phyloP scores from a whole-genome alignment of 2,113 vertebrate genomes.

The Nettapus auritus region DNA sequence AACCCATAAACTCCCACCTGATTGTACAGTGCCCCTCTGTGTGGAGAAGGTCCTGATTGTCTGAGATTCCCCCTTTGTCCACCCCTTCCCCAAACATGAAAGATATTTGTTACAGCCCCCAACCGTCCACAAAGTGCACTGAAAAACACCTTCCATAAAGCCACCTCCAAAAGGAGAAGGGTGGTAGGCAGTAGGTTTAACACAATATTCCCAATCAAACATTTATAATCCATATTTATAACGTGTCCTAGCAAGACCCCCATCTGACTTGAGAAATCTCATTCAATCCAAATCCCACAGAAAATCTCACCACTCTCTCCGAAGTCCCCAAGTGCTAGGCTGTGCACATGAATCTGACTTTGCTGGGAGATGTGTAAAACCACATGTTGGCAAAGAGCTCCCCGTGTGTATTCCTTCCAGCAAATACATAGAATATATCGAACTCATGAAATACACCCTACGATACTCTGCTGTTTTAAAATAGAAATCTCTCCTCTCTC shows the following conservation, averaged over 20 bases:
- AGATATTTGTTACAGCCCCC: not conserved
- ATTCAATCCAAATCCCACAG: conserved; percentile 16
- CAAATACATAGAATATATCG: conserved; percentile 28
- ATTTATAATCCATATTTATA: conserved; percentile 6
- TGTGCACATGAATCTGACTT: not conserved
- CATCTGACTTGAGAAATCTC: not conserved
- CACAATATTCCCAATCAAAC: not conserved
- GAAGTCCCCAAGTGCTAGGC: not conserved
- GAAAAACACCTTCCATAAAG: not conserved
- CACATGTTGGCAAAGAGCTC: conserved; percentile 34
- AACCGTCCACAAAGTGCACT: not conserved
- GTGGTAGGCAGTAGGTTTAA: not conserved
- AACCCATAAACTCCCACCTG: not conserved
- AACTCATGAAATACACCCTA: not conserved
- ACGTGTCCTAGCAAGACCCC: not conserved
- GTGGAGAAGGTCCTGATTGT: not conserved
- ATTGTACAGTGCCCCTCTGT: not conserved
- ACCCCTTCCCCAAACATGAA: not conserved
- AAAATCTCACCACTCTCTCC: conserved; percentile 1
- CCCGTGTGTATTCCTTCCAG: conserved; percentile 14
- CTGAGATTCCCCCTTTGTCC: not conserved
- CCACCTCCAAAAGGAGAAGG: not conserved
- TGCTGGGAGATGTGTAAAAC: conserved; percentile 18
- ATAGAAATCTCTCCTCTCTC: not conserved
- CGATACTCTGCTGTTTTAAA: conserved; percentile 14